Evolutionary conservation across 2,888 invertebrate genomes (phyloP).

Genomic region (Hypomecis atomaria): DNA sequence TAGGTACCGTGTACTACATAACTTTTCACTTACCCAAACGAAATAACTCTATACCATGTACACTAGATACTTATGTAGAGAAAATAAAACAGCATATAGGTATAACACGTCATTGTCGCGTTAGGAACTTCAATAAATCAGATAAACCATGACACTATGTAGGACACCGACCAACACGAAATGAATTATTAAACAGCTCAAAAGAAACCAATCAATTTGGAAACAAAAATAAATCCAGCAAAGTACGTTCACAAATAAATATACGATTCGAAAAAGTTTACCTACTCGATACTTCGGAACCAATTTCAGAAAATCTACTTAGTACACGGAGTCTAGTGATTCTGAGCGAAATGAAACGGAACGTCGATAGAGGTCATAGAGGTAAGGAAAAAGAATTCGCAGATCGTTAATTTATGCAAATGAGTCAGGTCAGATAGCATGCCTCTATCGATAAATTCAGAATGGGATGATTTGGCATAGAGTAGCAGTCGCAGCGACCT

Average conservation of each 20-base stretch:
- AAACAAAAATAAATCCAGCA: conserved; percentile 31
- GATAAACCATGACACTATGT: conserved; percentile 15
- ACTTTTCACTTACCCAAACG: too few relatives aligned
- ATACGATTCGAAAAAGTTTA: not conserved
- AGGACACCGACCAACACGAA: conserved; percentile 9
- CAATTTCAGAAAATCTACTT: not conserved
- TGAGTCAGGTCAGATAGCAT: conserved; percentile 27
- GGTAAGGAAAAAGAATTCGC: not conserved
- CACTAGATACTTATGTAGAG: not conserved
- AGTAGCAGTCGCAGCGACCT: conserved; percentile 52
- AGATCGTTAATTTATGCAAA: conserved; percentile 21
- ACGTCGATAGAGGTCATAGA: too few relatives aligned
- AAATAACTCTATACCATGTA: too few relatives aligned
- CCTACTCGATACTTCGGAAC: not conserved
- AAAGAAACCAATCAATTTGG: conserved; percentile 22
- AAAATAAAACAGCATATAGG: not conserved
- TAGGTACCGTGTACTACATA: too few relatives aligned
- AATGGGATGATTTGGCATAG: conserved; percentile 68
- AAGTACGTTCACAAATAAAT: not conserved
- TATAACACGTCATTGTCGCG: conserved; percentile 14
- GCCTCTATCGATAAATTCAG: conserved; percentile 56
- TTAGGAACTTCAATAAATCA: conserved; percentile 14
- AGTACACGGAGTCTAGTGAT: too few relatives aligned
- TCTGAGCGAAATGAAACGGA: too few relatives aligned
- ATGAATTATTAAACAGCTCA: conserved; percentile 20